These are phyloP conservation scores for Peribatodes rhomboidaria DNA, from an alignment of 2,888 invertebrate genomes.

Conservation along the genomic window DNA sequence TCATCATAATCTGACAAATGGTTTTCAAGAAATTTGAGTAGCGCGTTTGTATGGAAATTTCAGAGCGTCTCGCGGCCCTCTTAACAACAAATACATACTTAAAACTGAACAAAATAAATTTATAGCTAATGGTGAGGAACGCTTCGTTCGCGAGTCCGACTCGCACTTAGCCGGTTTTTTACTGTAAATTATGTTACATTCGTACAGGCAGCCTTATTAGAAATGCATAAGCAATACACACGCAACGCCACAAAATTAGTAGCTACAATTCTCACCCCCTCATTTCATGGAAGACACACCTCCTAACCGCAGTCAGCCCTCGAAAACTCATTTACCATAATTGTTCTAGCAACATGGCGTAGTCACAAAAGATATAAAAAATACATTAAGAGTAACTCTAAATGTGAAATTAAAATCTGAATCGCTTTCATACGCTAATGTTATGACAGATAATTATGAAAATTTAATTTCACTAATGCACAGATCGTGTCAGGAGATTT, in stretches of 20 bases:
- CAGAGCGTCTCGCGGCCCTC: no score
- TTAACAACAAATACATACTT: no score
- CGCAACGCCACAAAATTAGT: constrained; percentile 39
- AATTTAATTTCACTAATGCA: constrained; percentile 59
- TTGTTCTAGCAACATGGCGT: constrained; percentile 47
- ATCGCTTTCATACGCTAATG: constrained; percentile 53
- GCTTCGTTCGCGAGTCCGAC: no score
- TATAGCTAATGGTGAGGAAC: no score
- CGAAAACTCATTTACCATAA: constrained; percentile 38
- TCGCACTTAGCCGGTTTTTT: no score
- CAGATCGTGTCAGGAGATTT: constrained; percentile 39
- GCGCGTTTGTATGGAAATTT: no score
- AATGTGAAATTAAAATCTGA: constrained; percentile 56
- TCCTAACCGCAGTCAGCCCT: constrained; percentile 40
- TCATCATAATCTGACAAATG: no score
- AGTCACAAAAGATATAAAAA: constrained; percentile 54
- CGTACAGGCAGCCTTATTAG: no score
- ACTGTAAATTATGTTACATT: no score
- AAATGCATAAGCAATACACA: constrained; percentile 27
- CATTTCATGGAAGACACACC: constrained; percentile 43
- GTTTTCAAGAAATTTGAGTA: no score
- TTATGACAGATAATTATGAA: constrained; percentile 52
- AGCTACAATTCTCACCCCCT: constrained; percentile 42
- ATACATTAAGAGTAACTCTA: constrained; percentile 44
- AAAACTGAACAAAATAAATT: no score